A percentile compares a stretch with the other conserved stretches of the same genome.
phyloP scores from a whole-genome alignment of 2,113 vertebrate genomes.

The Puntigrus tetrazona region DNA sequence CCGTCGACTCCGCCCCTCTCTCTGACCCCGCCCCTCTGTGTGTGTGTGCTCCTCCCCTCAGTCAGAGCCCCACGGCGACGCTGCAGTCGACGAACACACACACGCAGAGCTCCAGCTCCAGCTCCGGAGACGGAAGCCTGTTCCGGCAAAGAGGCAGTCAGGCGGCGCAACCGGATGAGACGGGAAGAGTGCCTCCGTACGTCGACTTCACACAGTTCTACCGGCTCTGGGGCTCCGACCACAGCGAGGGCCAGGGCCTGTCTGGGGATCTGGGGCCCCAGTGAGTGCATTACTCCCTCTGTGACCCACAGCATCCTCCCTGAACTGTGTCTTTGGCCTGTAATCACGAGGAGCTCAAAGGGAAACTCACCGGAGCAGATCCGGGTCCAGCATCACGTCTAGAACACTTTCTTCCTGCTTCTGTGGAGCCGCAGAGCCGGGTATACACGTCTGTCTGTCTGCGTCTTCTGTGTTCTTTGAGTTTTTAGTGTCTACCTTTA shows the following conservation, averaged over 20 bases:
- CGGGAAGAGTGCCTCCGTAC: constrained; percentile 91
- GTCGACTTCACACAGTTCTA: constrained; percentile 98
- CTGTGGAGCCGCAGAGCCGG: neutral
- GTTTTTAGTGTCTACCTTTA: neutral
- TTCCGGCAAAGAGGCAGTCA: constrained; percentile 90
- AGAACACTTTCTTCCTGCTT: neutral
- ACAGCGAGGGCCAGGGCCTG: constrained; percentile 75
- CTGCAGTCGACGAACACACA: constrained; percentile 95
- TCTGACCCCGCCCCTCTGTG: neutral
- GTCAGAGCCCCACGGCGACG: constrained; percentile 93
- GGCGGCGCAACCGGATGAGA: constrained; percentile 91
- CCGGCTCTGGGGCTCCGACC: constrained; percentile 89
- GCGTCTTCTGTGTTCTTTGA: neutral
- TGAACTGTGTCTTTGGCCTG: neutral
- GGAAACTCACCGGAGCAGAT: neutral
- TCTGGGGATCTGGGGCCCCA: constrained; percentile 57
- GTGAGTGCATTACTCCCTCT: constrained; percentile 31
- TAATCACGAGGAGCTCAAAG: neutral
- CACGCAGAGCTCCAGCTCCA: constrained; percentile 97
- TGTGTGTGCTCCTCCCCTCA: constrained; percentile 61
- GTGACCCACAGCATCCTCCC: neutral
- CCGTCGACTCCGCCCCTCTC: neutral
- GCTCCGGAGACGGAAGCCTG: constrained; percentile 92
- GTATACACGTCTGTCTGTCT: neutral
- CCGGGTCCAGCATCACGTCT: neutral